These are phyloP conservation scores for Hymenochirus boettgeri DNA, from an alignment of 2,113 vertebrate species.

Conservation along the genomic window DNA sequence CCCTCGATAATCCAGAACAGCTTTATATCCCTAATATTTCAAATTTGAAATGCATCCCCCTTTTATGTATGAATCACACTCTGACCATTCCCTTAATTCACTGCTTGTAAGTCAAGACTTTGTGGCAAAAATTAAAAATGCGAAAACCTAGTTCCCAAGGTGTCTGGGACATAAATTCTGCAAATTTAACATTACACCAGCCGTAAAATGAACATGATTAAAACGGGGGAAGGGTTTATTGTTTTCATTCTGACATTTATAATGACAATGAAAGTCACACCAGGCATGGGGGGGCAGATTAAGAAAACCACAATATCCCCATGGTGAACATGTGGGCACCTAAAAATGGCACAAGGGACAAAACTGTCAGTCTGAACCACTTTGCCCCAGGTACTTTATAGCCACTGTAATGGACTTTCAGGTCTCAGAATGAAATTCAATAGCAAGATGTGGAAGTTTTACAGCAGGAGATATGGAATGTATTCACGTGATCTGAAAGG, in stretches of 20 bases:
- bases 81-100: too few species aligned
- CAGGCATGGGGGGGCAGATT: neutral
- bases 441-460: neutral
- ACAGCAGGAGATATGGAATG: neutral
- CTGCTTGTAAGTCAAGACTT: too few species aligned
- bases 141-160: neutral
- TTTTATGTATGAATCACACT: too few species aligned
- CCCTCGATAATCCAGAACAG: too few species aligned
- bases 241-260: slow-evolving; percentile 15
- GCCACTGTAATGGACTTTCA: neutral
- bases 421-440: neutral
- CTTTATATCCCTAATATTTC: too few species aligned
- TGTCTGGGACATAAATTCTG: neutral
- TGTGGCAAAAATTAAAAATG: neutral
- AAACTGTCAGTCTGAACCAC: neutral
- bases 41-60: too few species aligned
- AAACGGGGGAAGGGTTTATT: slow-evolving; percentile 19
- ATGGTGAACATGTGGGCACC: neutral
- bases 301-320: neutral
- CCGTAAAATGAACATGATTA: neutral
- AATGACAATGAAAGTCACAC: slow-evolving; percentile 5
- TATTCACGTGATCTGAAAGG: slow-evolving; percentile 4
- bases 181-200: neutral
- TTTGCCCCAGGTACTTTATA: neutral
- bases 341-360: neutral